Base-by-base conservation (phyloP, 1,140 invertebrate species). In the Lysiphlebus fabarum region DNA sequence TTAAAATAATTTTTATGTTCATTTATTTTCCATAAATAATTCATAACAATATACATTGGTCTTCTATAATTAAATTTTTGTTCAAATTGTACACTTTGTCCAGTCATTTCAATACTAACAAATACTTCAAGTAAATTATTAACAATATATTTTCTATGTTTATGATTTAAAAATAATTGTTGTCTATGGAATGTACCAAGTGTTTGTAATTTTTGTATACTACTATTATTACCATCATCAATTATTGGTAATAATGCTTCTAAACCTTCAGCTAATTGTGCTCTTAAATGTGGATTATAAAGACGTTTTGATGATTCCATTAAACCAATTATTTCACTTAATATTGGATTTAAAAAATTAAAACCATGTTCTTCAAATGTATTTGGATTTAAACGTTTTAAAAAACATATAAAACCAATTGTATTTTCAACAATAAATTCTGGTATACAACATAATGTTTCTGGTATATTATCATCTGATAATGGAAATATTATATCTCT, bases 31-130 rank as follows among this genome's bases (percentile, higher is more conserved):
- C 95, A 98, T 10, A 98, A 81, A 78, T 93, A 95, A 68, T 95
- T 87, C 85, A 98, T 91, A 2, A 96, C 88, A 49, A 87, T 83
- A 72, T 98, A 97, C 94, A 98, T 97, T 7, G 95, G 95, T 56
- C 92, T 82, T 42, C 95, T 83, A 73, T 98, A 98, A 74, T 96
- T 95, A 72, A 98, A 98, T 78, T 98, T 98, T 76, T 98, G 93
- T 75, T 98, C 95, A 80, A 98, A 98, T 70, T 92, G 87, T 7
- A 98, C 95, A 75, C 88, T 92, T 74, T 97, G 91, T 0, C 95
- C 95, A 4, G 95, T 97, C 90, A 96, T 95, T 82, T 98, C 95
- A 59, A 98, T 98, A 59, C 91, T 91, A 40, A 98, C 95, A 78
- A 98, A 98, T 4, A 98, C 93, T 70, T 55, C 36, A 4, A 60